phyloP scores from a whole-genome alignment of 2,113 vertebrate genomes.

The Aphyosemion australe region DNA sequence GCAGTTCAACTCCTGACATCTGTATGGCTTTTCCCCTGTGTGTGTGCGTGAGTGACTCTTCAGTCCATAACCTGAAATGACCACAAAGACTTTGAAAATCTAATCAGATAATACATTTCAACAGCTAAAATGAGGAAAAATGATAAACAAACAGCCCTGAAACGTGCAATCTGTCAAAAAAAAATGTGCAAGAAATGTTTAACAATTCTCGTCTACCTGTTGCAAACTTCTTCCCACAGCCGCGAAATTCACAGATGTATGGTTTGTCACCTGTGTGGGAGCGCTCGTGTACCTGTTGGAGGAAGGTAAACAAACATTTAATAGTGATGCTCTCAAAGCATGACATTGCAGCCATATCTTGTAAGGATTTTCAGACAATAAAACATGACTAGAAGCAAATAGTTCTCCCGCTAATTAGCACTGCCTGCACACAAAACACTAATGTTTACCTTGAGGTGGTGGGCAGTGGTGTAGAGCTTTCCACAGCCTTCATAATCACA shows the following conservation, averaged over 20 bases:
- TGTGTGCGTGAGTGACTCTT: slow-evolving; percentile 98
- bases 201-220: slow-evolving; percentile 83
- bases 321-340: not conserved
- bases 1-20: slow-evolving; percentile 95
- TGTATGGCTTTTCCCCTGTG: slow-evolving; percentile 97
- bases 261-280: slow-evolving; percentile 98
- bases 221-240: slow-evolving; percentile 97
- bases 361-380: not conserved
- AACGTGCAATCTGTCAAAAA: not conserved
- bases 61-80: slow-evolving; percentile 87
- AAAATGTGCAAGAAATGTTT: not conserved
- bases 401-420: too few relatives aligned
- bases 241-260: slow-evolving; percentile 90
- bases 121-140: not conserved
- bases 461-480: slow-evolving; percentile 97
- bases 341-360: not conserved
- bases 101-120: not conserved
- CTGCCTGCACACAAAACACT: too few relatives aligned
- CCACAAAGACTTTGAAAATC: not conserved
- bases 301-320: slow-evolving; percentile 28
- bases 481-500: slow-evolving; percentile 98
- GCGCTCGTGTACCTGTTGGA: slow-evolving; percentile 91
- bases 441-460: slow-evolving; percentile 90
- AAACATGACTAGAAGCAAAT: too few relatives aligned
- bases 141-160: not conserved